Conservation (phyloP, 2,797 vertebrate species). For the Champsocephalus esox region DNA sequence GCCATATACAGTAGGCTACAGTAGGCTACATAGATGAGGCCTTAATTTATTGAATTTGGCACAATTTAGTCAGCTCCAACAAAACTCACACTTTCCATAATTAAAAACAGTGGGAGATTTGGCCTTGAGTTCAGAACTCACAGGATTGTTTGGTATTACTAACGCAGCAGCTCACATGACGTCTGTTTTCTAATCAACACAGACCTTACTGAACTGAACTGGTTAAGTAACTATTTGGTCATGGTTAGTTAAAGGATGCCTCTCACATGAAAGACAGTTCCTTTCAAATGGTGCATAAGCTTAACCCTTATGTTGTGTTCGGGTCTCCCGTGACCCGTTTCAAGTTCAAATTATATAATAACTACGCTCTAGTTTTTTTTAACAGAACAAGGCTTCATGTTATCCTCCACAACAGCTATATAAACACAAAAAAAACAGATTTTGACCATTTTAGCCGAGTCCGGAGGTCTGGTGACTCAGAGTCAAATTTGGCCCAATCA, state of each 20-base stretch:
- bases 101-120: conserved; percentile 7
- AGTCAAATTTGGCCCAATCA: no score
- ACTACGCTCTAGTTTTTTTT: no score
- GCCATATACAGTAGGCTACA: neutral
- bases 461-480: no score
- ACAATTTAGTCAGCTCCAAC: neutral
- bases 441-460: no score
- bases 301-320: neutral
- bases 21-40: neutral
- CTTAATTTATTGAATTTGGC: neutral
- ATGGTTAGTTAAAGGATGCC: neutral
- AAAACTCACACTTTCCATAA: neutral
- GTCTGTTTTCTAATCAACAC: conserved; percentile 54
- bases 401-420: no score
- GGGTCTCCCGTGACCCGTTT: no score
- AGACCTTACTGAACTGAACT: conserved; percentile 41
- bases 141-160: conserved; percentile 37
- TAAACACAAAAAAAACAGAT: no score
- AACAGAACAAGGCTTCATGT: no score
- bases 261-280: conserved; percentile 22
- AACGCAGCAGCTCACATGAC: conserved; percentile 33
- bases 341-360: no score
- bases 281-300: conserved; percentile 6
- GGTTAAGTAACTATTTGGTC: conserved; percentile 23
- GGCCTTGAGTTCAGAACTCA: conserved; percentile 10